These are phyloP conservation scores for Conus betulinus DNA, from an alignment of 1,140 invertebrate species.

Conservation along the genomic window DNA sequence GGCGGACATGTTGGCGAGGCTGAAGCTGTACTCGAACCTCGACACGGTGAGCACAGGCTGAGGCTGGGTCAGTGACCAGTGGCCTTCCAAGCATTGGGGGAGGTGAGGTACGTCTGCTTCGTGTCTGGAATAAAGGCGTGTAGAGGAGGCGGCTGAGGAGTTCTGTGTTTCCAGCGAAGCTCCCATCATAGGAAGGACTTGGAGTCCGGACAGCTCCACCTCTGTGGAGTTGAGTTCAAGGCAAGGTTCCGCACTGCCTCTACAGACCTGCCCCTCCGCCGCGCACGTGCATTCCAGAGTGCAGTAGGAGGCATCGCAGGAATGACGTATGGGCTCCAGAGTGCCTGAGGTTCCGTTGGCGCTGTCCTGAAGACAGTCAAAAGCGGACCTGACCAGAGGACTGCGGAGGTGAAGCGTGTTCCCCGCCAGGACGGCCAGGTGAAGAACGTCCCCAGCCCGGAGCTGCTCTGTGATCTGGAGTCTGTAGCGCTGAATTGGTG, in stretches of 20 bases:
- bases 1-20: conserved; percentile 29
- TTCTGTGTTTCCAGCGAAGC: background rate
- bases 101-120: background rate
- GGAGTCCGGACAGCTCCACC: background rate
- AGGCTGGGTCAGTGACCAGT: background rate
- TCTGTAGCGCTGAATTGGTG: background rate
- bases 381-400: conserved; percentile 37
- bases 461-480: conserved; percentile 31
- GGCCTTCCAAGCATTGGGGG: conserved; percentile 27
- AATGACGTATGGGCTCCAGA: conserved; percentile 46
- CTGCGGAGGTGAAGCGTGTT: conserved; percentile 44
- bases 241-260: background rate
- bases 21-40: conserved; percentile 56
- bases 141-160: too few relatives aligned
- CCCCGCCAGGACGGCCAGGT: conserved; percentile 41
- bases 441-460: conserved; percentile 35
- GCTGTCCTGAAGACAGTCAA: conserved; percentile 26
- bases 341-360: background rate
- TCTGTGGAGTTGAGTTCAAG: background rate
- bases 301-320: conserved; percentile 50
- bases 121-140: too few relatives aligned
- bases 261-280: conserved; percentile 49
- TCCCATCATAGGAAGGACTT: conserved; percentile 3
- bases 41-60: background rate
- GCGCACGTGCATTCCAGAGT: conserved; percentile 57